Conservation (phyloP, 1,140 invertebrate species). For the Saccostrea cuccullata region DNA sequence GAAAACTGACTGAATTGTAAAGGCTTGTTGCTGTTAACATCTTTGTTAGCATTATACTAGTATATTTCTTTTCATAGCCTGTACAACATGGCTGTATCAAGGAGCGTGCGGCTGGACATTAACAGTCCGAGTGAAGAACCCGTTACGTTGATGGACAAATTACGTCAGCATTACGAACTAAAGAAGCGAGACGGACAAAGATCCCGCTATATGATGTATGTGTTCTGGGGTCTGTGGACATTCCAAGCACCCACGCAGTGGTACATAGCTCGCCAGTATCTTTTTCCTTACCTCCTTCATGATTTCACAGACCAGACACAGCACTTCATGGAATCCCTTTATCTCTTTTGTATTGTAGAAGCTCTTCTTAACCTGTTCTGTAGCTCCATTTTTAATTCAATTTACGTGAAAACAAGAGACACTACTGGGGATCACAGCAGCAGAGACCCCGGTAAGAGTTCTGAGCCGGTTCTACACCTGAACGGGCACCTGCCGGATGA, state of each 20-base stretch:
- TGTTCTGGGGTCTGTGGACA: constrained; percentile 44
- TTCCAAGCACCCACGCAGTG: constrained; percentile 61
- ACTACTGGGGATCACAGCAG: background rate
- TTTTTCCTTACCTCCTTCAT: constrained; percentile 60
- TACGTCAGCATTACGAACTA: background rate
- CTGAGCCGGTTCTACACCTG: constrained; percentile 52
- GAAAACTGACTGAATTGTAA: background rate
- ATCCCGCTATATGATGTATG: background rate
- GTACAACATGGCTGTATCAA: background rate
- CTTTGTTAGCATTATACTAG: background rate
- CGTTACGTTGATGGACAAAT: background rate
- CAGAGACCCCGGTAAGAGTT: constrained; percentile 36
- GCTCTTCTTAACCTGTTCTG: constrained; percentile 62
- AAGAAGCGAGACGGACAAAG: background rate
- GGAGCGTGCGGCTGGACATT: background rate
- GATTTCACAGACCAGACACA: constrained; percentile 57
- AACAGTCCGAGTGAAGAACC: background rate
- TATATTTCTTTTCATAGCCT: background rate
- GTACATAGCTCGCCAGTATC: constrained; percentile 53
- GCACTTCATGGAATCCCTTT: constrained; percentile 61
- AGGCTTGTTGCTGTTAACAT: no score
- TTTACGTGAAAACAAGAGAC: constrained; percentile 56
- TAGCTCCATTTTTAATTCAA: constrained; percentile 52
- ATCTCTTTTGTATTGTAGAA: constrained; percentile 55
- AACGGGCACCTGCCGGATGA: constrained; percentile 26